These are phyloP conservation scores for Plodia interpunctella DNA, from an alignment of 1,140 invertebrate genomes.

Conservation along the genomic window DNA sequence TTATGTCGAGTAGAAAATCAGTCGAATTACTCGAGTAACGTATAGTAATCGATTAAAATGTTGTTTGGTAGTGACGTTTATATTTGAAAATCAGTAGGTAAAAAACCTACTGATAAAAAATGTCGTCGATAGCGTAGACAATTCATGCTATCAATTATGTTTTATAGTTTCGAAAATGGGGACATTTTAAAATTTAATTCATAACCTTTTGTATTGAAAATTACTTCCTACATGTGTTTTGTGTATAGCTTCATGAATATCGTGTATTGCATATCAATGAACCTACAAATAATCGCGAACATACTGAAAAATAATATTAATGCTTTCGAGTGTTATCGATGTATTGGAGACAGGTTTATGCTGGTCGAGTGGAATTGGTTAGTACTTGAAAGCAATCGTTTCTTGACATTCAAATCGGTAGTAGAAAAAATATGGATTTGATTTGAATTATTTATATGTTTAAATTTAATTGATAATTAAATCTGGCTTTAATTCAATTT, in stretches of 20 bases:
- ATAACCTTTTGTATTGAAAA: not conserved
- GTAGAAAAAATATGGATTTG: too few relatives aligned
- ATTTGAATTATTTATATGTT: too few relatives aligned
- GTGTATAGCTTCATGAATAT: not conserved
- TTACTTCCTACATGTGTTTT: not conserved
- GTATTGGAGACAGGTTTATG: not conserved
- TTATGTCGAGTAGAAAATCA: not conserved
- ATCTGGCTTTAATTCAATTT: too few relatives aligned
- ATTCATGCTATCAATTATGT: too few relatives aligned
- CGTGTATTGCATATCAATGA: not conserved
- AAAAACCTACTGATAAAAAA: too few relatives aligned
- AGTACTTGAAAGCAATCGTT: too few relatives aligned
- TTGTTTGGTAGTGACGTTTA: not conserved
- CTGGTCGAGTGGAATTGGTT: not conserved
- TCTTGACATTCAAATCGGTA: too few relatives aligned
- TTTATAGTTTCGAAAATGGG: too few relatives aligned
- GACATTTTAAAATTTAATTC: too few relatives aligned
- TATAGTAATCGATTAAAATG: not conserved
- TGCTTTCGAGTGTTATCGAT: not conserved
- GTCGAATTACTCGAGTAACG: not conserved
- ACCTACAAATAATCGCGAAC: not conserved
- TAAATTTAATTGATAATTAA: too few relatives aligned
- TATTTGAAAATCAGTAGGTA: too few relatives aligned
- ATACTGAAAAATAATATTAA: not conserved
- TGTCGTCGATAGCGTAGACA: too few relatives aligned